phyloP scores from a whole-genome alignment of 37 sponge, comb jelly and placozoan species.

The Agelas oroides region DNA sequence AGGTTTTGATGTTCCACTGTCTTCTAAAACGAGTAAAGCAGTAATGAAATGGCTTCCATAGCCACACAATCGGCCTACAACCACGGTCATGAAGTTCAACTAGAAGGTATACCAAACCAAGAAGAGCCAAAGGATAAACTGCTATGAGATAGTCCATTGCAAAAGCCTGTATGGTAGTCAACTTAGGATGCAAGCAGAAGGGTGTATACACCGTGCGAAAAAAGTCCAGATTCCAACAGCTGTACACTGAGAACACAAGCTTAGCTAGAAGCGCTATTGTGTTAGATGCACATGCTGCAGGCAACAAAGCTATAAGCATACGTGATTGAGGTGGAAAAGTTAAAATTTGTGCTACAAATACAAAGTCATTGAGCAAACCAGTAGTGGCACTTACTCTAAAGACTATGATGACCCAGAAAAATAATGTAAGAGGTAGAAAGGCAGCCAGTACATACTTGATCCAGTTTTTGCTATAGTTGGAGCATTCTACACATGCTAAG shows the following conservation, averaged over 20 bases:
- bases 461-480: neutral
- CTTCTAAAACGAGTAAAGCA: slow-evolving; percentile 6
- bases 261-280: too few relatives aligned
- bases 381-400: neutral
- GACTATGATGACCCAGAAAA: neutral
- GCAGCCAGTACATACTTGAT: slow-evolving; percentile 5
- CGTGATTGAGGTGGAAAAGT: neutral
- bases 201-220: neutral
- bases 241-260: neutral
- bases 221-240: slow-evolving; percentile 53
- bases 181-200: slow-evolving; percentile 10
- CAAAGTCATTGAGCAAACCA: neutral
- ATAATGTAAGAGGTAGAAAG: slow-evolving; percentile 26
- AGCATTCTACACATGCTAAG: slow-evolving; percentile 7
- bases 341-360: neutral
- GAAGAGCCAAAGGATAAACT: slow-evolving; percentile 32
- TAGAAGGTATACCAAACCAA: slow-evolving; percentile 5
- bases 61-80: neutral
- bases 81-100: slow-evolving; percentile 5
- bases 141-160: slow-evolving; percentile 35
- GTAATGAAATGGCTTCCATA: slow-evolving; percentile 14
- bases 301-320: too few relatives aligned
- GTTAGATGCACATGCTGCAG: too few relatives aligned
- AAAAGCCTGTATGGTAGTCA: neutral
- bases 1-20: slow-evolving; percentile 24